Conservation (phyloP, 2,888 invertebrate species). For the Mystacides longicornis region DNA sequence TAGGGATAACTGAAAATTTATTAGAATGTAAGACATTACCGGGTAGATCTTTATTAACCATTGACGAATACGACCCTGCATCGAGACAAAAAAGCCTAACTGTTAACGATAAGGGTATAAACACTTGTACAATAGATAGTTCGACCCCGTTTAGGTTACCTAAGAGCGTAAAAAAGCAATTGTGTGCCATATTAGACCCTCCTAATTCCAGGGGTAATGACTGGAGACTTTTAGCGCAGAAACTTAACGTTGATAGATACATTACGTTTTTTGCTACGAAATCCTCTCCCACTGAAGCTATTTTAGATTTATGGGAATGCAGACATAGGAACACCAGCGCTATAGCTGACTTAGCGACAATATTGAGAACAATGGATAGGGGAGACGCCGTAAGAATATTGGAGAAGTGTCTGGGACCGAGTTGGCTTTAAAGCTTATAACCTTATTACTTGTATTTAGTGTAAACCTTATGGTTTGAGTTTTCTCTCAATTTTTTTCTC, state of each 20-base stretch:
- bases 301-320: conserved; percentile 93
- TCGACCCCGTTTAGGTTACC: conserved; percentile 40
- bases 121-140: conserved; percentile 44
- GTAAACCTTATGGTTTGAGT: too few species aligned
- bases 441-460: background rate
- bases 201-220: conserved; percentile 92
- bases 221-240: conserved; percentile 93
- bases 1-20: conserved; percentile 46
- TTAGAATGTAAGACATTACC: conserved; percentile 29
- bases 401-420: conserved; percentile 50
- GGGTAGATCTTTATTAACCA: conserved; percentile 12
- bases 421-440: conserved; percentile 38
- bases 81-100: conserved; percentile 33
- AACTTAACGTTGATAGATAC: conserved; percentile 88
- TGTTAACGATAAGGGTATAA: conserved; percentile 40
- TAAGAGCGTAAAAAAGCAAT: conserved; percentile 35
- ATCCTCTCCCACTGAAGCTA: conserved; percentile 92
- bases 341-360: conserved; percentile 69
- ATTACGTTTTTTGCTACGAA: conserved; percentile 97
- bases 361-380: conserved; percentile 68
- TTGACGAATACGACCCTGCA: conserved; percentile 28
- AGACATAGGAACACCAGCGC: conserved; percentile 78
- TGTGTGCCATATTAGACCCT: conserved; percentile 81
- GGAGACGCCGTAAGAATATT: conserved; percentile 65
- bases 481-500: background rate